Evolutionary conservation across 2,797 vertebrate species (phyloP).

Genomic region (Cyclopterus lumpus): DNA sequence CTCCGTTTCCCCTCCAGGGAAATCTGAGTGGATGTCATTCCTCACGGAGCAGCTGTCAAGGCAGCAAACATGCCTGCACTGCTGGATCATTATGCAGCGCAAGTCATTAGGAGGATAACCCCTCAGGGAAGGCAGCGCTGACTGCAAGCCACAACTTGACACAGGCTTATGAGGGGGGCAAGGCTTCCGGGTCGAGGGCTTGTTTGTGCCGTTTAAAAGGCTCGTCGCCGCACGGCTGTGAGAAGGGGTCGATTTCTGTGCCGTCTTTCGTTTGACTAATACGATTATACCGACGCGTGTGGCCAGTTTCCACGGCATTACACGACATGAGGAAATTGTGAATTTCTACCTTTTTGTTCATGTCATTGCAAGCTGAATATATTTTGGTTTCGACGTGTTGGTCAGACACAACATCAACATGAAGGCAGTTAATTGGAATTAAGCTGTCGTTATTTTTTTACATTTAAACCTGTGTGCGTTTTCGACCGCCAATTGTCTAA

Average conservation of each 20-base stretch:
- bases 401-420: background rate
- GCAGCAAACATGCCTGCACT: constrained; percentile 16
- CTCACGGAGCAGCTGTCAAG: constrained; percentile 58
- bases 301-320: no score
- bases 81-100: constrained; percentile 39
- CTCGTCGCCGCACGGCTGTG: background rate
- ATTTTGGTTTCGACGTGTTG: background rate
- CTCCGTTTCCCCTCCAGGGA: constrained; percentile 42
- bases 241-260: background rate
- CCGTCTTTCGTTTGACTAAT: background rate
- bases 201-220: constrained; percentile 21
- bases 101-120: constrained; percentile 48
- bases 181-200: background rate
- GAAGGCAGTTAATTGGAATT: background rate
- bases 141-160: constrained; percentile 32
- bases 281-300: background rate
- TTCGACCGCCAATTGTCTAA: background rate
- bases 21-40: constrained; percentile 60
- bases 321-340: no score
- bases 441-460: background rate
- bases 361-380: background rate
- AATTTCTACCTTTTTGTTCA: no score
- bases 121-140: constrained; percentile 18
- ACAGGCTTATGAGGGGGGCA: constrained; percentile 9
- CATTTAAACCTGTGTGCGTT: background rate